A percentile compares a stretch with the other conserved stretches of the same genome.
Conservation (phyloP, 2,797 vertebrate species). For the Aphelocoma californica region DNA sequence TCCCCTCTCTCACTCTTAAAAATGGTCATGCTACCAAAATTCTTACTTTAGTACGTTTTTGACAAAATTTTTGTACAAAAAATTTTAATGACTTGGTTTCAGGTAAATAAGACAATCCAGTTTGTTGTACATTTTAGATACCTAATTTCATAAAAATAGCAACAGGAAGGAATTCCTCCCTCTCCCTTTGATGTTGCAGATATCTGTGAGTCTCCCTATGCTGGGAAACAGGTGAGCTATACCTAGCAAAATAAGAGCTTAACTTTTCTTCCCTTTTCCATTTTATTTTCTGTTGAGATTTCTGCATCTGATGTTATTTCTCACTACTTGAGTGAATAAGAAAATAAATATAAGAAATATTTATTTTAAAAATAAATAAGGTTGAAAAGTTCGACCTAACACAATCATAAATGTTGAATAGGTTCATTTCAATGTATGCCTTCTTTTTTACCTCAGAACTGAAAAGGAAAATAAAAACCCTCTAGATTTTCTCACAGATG, state of each 20-base stretch:
- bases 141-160: not conserved
- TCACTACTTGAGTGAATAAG: not conserved
- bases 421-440: not conserved
- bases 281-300: not conserved
- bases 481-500: not conserved
- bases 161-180: not conserved
- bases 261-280: not conserved
- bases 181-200: not conserved
- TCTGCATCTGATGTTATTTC: not conserved
- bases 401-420: not conserved
- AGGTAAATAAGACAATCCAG: not conserved
- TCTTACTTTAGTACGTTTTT: not conserved
- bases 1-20: not conserved
- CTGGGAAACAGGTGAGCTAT: not conserved
- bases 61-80: fast-evolving
- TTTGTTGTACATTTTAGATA: not conserved
- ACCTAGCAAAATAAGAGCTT: not conserved
- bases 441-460: not conserved
- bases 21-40: not conserved
- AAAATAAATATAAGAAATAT: not conserved
- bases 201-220: not conserved
- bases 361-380: not conserved
- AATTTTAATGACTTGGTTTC: not conserved
- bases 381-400: not conserved
- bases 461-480: not conserved